phyloP scores from a whole-genome alignment of 2,797 vertebrate genomes.

The Mormyrops boulengeri region DNA sequence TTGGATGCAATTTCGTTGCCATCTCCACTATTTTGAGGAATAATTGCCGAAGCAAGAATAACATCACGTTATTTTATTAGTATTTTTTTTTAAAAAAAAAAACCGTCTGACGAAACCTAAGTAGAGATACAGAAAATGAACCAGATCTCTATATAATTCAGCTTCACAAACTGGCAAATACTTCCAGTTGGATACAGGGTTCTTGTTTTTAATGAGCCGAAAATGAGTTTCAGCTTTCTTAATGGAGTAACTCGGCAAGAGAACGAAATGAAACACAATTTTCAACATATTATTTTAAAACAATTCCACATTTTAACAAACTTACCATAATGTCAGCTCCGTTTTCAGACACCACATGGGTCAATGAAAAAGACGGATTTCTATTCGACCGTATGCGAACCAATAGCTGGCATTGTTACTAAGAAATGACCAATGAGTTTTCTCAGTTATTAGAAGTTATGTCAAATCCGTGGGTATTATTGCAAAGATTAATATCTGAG shows the following conservation, averaged over 20 bases:
- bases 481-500: not conserved
- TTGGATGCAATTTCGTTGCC: not conserved
- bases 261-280: not conserved
- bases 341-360: slow-evolving; percentile 6
- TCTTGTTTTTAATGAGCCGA: not conserved
- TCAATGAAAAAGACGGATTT: not conserved
- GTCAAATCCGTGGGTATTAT: not conserved
- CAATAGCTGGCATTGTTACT: not conserved
- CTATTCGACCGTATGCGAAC: not conserved
- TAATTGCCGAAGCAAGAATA: not conserved
- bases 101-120: not conserved
- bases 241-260: not conserved
- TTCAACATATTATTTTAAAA: not conserved
- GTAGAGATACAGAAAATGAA: not conserved
- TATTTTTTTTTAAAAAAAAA: not conserved
- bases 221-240: not conserved
- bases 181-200: not conserved
- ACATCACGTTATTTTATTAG: not conserved
- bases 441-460: not conserved
- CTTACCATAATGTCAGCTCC: not conserved
- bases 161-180: not conserved
- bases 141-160: not conserved
- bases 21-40: not conserved
- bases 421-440: not conserved
- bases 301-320: not conserved